phyloP scores from a whole-genome alignment of 2,888 invertebrate genomes.

The Julus scandinavius region DNA sequence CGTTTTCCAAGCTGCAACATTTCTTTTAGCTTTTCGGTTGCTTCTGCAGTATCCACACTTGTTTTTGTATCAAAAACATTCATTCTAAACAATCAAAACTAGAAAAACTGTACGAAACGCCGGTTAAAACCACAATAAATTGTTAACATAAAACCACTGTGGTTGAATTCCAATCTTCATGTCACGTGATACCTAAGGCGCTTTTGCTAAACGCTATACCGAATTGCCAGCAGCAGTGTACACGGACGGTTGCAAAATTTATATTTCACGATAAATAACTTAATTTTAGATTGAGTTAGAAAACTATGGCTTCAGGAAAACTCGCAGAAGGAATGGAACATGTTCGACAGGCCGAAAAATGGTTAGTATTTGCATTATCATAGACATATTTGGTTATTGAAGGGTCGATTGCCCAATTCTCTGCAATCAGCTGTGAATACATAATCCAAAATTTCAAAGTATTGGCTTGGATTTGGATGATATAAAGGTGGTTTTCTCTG shows the following conservation, averaged over 20 bases:
- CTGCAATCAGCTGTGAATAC: conserved; percentile 2
- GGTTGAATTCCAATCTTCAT: background rate
- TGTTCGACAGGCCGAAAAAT: conserved; percentile 83
- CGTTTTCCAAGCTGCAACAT: conserved; percentile 56
- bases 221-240: background rate
- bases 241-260: background rate
- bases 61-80: conserved; percentile 7
- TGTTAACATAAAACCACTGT: background rate
- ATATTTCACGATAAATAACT: background rate
- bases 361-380: conserved; percentile 68
- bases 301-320: conserved; percentile 67
- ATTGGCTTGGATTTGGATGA: no score
- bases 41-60: conserved; percentile 54
- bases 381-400: background rate
- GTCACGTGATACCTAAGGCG: background rate
- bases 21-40: conserved; percentile 57
- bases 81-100: background rate
- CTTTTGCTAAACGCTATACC: conserved; percentile 1
- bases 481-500: no score
- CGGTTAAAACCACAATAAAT: background rate
- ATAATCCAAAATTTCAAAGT: no score
- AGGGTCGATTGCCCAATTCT: background rate
- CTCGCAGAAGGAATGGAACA: conserved; percentile 82
- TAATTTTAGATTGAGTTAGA: background rate
- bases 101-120: background rate